phyloP scores from a whole-genome alignment of 2,797 vertebrate species.

The Clarias pachynema region DNA sequence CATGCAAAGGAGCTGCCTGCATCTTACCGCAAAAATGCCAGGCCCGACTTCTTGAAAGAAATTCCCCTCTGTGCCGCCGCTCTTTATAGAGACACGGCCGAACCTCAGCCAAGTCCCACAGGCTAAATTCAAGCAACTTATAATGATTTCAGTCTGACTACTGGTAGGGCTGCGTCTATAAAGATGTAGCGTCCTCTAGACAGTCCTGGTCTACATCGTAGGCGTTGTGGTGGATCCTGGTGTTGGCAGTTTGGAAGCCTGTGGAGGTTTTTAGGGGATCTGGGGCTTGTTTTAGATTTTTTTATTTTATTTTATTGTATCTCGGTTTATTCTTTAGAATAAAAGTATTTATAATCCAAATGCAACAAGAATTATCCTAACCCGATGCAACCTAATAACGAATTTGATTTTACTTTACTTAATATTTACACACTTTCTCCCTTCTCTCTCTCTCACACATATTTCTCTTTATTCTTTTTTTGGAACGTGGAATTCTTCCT shows the following conservation, averaged over 20 bases:
- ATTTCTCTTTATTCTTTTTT: not conserved
- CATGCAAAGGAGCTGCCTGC: constrained; percentile 76
- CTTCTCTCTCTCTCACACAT: not conserved
- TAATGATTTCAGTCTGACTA: constrained; percentile 79
- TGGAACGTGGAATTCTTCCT: not conserved
- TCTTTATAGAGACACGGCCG: constrained; percentile 66
- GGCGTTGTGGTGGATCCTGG: not conserved
- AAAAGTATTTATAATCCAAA: not conserved
- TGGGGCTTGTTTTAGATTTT: not conserved
- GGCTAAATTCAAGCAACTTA: constrained; percentile 73
- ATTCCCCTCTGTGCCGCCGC: constrained; percentile 61
- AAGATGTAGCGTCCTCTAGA: constrained; percentile 29
- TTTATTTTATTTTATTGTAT: not conserved
- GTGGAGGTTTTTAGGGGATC: not conserved
- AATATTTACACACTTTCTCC: not conserved
- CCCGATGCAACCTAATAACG: not conserved
- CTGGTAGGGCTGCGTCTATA: constrained; percentile 71
- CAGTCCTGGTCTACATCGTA: not conserved
- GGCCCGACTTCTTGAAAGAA: constrained; percentile 72
- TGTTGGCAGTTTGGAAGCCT: not conserved
- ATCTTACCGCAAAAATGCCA: constrained; percentile 76
- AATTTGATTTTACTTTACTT: not conserved
- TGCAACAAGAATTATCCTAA: not conserved
- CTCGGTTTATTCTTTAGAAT: not conserved
- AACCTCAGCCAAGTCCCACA: constrained; percentile 70